A percentile compares a stretch with the other conserved stretches of the same genome.
These are phyloP conservation scores for Sesamia nonagrioides DNA, from an alignment of 1,140 invertebrate species.

Conservation along the genomic window DNA sequence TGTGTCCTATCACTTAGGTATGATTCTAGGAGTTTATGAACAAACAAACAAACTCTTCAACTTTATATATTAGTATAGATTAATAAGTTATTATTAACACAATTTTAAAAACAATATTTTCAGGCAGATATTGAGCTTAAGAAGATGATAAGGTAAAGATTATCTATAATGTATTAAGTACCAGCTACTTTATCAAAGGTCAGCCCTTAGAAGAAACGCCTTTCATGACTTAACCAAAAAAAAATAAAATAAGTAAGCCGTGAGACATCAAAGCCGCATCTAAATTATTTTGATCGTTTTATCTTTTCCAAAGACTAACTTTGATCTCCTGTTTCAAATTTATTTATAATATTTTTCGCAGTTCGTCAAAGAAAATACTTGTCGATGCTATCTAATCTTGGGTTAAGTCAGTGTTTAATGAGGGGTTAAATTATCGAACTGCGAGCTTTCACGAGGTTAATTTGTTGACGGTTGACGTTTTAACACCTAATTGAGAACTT, in stretches of 20 bases:
- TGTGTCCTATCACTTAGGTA: too few relatives aligned
- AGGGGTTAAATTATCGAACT: not conserved
- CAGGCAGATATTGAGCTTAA: not conserved
- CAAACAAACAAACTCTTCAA: too few relatives aligned
- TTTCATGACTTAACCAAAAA: slow-evolving; percentile 37
- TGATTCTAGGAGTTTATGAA: too few relatives aligned
- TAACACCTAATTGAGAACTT: not conserved
- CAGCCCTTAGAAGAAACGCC: slow-evolving; percentile 12
- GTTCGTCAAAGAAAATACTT: slow-evolving; percentile 1
- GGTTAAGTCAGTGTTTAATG: slow-evolving; percentile 17
- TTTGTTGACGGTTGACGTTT: not conserved
- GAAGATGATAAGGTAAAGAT: slow-evolving; percentile 10
- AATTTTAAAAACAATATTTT: too few relatives aligned
- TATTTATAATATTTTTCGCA: slow-evolving; percentile 28
- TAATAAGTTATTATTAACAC: too few relatives aligned
- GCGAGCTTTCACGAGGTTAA: not conserved
- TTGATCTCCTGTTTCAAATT: slow-evolving; percentile 44
- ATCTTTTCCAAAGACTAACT: slow-evolving; percentile 38
- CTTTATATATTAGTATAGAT: too few relatives aligned
- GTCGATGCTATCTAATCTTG: slow-evolving; percentile 18
- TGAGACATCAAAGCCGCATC: slow-evolving; percentile 47
- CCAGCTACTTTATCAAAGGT: slow-evolving; percentile 45
- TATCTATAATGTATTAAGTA: slow-evolving; percentile 41
- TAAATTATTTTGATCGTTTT: slow-evolving; percentile 45
- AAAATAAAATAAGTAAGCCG: slow-evolving; percentile 38